Base-by-base conservation (phyloP, 2,888 invertebrate species). In the Drosophila subsilvestris region DNA sequence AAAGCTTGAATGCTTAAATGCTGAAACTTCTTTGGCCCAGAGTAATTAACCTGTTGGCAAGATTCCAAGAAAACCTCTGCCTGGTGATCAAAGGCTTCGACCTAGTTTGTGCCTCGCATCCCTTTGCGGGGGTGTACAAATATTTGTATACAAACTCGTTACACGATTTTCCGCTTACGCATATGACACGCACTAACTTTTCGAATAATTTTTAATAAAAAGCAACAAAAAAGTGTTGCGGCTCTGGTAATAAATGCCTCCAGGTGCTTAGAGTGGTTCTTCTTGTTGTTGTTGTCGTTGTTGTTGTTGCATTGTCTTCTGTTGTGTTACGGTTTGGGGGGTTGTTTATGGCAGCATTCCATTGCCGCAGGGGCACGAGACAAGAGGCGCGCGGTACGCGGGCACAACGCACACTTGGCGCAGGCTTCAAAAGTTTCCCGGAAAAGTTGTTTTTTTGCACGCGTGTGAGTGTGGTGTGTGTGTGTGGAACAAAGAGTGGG, bases 191-290 rank as follows among this genome's bases (percentile, higher is more conserved):
- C 22, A 51, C 71, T 78, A 89, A 88, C 74, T 89, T 89, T 88
- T 81, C 80, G 75, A 86, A 87, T 86, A 87, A 80, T 88, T 78
- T 82, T 78, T 78, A 79, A 80, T 79, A 83, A 80, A 74, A 82
- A 78, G 63, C 70, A 79, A 80, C 75, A 77, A 76, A 25, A 79
- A 77, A 80, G 75, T 70, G 77, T 72, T 66, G 71, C 70, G 71
- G 69, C 50, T 53, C 57, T 63, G 73, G 65, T 63, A 73, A 73
- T 53, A 71, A 75, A 72, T 53, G 72, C 74, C 51, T 75, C 22
- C 48, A 74, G 73, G 67, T 66, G 69, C 73, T 80, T 72, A 68
- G 75, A 54, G 49, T 55, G 54, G 14, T 45, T 25, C 37, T 50
- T 45, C n/a, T 37, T 45, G 37, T 51, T 45, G n/a, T n/a, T n/a